Evolutionary conservation across 1,140 invertebrate genomes (phyloP), one percentile per base, ranked within the genome.

Genomic region (Cydia splendana): DNA sequence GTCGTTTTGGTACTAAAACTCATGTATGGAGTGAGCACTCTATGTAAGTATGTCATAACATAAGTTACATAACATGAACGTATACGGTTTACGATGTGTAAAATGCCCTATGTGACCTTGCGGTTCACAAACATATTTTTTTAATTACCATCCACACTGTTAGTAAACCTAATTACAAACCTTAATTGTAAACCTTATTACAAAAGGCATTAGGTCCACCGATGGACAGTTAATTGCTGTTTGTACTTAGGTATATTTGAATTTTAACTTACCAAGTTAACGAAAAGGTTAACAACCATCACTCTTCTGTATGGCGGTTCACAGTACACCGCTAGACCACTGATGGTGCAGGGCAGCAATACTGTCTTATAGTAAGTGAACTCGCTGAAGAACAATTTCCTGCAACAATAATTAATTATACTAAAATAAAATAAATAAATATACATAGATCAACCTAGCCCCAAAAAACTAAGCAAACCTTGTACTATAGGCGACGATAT

Each of bases 341-440:
- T 93, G 1, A 94, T 76, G 0, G 92, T 91, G 67, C 88, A 92
- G 4, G 93, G 93, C n/a, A 94, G 80, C 28, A 94, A 77, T 1
- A 94, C 93, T 42, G 93, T 93, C 18, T 85, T 87, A 76, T 93
- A 92, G 75, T 94, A 94, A 42, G 87, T 80, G 79, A 93, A 93
- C 81, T 91, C 83, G 71, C 83, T 90, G 80, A 93, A 93, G 80
- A 93, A 88, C 24, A 93, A 80, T 65, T 85, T 86, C 80, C 93
- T 94, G 85, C 48, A 85, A 84, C 81, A 53, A 82, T 74, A 75
- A 80, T 30, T 75, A 18, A 45, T 57, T 42, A 74, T 28, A n/a
- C n/a, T n/a, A n/a, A 24, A 53, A 5, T 24, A 24, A 24, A 24
- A 24, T 24, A 24, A 24, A 24, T 24, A 24, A 24, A 1, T 2